phyloP scores from a whole-genome alignment of 2,113 vertebrate genomes.

The Tricholaema leucomelas region DNA sequence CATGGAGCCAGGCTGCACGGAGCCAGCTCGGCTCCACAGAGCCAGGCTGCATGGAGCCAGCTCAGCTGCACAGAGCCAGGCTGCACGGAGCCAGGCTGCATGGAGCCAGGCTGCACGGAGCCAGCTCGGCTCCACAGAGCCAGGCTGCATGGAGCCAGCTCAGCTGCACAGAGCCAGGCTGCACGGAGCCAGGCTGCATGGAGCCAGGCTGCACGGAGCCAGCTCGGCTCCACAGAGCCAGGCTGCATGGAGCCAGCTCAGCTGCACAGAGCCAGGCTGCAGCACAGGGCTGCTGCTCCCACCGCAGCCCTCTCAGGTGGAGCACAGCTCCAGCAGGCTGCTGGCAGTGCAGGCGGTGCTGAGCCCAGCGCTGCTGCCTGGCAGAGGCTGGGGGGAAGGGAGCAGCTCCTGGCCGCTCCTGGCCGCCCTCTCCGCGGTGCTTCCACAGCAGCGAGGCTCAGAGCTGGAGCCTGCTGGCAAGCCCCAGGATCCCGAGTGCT shows the following conservation, averaged over 20 bases:
- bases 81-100: background rate
- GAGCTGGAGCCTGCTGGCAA: background rate
- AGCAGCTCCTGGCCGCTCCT: no score
- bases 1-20: background rate
- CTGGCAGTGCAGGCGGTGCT: background rate
- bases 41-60: background rate
- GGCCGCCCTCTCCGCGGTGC: fast-evolving
- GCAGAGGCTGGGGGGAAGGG: no score
- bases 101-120: background rate
- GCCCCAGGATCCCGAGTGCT: background rate
- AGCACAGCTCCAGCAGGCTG: background rate
- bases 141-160: no score
- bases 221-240: background rate
- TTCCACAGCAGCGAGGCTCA: background rate
- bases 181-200: background rate
- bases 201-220: background rate
- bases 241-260: background rate
- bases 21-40: background rate
- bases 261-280: background rate
- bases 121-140: background rate
- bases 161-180: background rate
- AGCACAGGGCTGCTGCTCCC: background rate
- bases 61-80: background rate
- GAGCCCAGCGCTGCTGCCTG: background rate
- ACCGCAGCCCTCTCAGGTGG: background rate